Evolutionary conservation across 2,888 invertebrate species (phyloP).

Genomic region (Eupithecia pulchellata): DNA sequence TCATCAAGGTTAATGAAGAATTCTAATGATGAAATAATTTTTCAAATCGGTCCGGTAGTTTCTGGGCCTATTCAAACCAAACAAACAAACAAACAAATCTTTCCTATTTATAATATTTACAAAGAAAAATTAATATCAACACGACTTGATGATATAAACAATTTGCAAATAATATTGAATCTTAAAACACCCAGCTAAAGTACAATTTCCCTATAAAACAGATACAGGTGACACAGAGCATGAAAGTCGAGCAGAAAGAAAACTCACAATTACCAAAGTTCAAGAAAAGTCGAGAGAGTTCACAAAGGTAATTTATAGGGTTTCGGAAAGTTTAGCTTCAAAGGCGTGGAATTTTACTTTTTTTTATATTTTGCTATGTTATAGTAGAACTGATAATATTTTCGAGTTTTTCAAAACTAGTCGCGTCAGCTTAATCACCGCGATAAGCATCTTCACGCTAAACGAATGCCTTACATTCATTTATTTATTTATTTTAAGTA

Average conservation of each 20-base stretch:
- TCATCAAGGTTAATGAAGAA: too few relatives aligned
- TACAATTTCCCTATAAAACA: background rate
- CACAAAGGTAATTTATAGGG: conserved; percentile 67
- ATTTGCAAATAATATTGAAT: background rate
- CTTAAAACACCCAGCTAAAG: background rate
- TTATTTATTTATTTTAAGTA: too few relatives aligned
- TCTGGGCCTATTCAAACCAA: too few relatives aligned
- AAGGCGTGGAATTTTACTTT: conserved; percentile 45
- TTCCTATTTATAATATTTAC: too few relatives aligned
- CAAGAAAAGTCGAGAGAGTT: conserved; percentile 53
- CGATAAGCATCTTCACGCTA: too few relatives aligned
- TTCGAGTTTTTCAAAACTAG: background rate
- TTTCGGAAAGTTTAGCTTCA: conserved; percentile 56
- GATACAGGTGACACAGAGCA: conserved; percentile 5
- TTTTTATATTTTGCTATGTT: conserved; percentile 28
- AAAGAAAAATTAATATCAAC: background rate
- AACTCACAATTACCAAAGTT: conserved; percentile 50
- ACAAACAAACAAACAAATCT: too few relatives aligned
- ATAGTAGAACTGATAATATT: background rate
- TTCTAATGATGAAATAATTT: too few relatives aligned
- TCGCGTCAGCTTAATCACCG: too few relatives aligned
- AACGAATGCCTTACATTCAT: too few relatives aligned
- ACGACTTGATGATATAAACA: background rate
- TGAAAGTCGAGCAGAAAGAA: conserved; percentile 29
- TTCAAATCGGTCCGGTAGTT: too few relatives aligned